A percentile compares a stretch with the other conserved stretches of the same genome.
phyloP scores from a whole-genome alignment of 2,888 invertebrate genomes.

The Diarsia brunnea region DNA sequence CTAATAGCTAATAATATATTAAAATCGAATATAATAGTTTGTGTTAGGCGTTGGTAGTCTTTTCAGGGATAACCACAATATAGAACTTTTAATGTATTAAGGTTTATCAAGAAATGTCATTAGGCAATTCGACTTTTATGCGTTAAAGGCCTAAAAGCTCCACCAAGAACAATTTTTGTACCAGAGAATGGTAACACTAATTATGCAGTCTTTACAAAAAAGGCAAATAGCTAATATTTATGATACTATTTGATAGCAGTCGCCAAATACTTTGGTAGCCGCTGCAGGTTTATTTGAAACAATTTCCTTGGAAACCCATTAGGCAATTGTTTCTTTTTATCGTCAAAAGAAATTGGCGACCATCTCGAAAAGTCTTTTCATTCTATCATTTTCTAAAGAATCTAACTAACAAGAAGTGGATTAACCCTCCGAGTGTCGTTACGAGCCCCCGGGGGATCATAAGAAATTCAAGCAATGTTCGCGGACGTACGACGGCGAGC shows the following conservation, averaged over 20 bases:
- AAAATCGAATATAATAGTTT: slow-evolving; percentile 12
- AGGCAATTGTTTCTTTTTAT: neutral
- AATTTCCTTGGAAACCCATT: slow-evolving; percentile 12
- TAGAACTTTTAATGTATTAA: neutral
- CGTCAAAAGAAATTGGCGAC: neutral
- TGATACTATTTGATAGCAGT: neutral
- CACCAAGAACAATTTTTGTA: neutral
- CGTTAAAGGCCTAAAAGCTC: neutral
- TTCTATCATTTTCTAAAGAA: neutral
- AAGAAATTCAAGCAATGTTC: no score
- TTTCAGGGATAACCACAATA: slow-evolving; percentile 1
- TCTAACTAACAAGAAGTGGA: neutral
- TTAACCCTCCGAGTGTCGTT: no score
- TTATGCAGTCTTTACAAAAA: neutral
- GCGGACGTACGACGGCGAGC: no score
- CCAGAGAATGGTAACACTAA: no score
- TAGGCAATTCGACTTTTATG: neutral
- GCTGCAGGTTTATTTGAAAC: neutral
- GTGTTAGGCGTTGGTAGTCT: slow-evolving; percentile 7
- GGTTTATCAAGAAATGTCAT: slow-evolving; percentile 10
- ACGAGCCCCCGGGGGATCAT: no score
- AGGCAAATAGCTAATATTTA: slow-evolving; percentile 16
- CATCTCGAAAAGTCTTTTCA: neutral
- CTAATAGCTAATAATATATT: slow-evolving; percentile 34
- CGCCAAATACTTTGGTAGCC: neutral